Percentiles rank a stretch among this genome's conserved stretches.
These are phyloP conservation scores for Callipepla californica DNA, from an alignment of 2,113 vertebrate genomes.

Conservation along the genomic window DNA sequence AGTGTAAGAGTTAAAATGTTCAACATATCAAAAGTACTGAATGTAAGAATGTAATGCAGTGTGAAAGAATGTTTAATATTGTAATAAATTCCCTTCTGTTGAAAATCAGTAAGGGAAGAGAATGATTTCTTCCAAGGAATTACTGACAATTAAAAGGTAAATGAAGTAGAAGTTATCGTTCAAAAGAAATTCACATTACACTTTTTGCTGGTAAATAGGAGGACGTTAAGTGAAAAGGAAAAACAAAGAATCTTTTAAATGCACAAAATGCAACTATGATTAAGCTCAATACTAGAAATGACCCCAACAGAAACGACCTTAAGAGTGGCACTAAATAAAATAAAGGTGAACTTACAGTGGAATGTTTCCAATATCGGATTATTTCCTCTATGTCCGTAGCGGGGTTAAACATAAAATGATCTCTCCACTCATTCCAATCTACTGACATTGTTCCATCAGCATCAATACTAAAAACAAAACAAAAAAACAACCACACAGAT, in stretches of 20 bases:
- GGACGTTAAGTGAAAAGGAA: not conserved
- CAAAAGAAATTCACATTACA: not conserved
- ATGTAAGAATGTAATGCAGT: not conserved
- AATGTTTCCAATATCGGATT: slow-evolving; percentile 93
- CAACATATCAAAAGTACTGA: not conserved
- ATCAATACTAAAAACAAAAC: slow-evolving; percentile 86
- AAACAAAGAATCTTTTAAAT: not conserved
- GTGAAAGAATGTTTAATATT: not conserved
- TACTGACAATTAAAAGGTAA: not conserved
- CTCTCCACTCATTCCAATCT: slow-evolving; percentile 96
- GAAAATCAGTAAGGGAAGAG: not conserved
- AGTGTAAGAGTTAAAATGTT: not conserved
- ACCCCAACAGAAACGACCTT: not conserved
- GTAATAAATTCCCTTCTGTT: not conserved
- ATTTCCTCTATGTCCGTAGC: slow-evolving; percentile 92
- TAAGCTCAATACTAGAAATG: not conserved
- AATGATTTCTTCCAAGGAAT: not conserved
- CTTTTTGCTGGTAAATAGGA: not conserved
- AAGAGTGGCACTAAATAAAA: not conserved
- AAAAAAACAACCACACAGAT: not conserved
- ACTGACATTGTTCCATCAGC: slow-evolving; percentile 92
- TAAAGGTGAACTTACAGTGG: slow-evolving; percentile 81
- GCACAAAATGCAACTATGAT: not conserved
- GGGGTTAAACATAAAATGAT: slow-evolving; percentile 92
- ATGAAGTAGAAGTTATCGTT: not conserved